Evolutionary conservation across 2,888 invertebrate genomes (phyloP), one percentile per base, ranked within the genome.

Genomic region (Hydrotaea diabolus): DNA sequence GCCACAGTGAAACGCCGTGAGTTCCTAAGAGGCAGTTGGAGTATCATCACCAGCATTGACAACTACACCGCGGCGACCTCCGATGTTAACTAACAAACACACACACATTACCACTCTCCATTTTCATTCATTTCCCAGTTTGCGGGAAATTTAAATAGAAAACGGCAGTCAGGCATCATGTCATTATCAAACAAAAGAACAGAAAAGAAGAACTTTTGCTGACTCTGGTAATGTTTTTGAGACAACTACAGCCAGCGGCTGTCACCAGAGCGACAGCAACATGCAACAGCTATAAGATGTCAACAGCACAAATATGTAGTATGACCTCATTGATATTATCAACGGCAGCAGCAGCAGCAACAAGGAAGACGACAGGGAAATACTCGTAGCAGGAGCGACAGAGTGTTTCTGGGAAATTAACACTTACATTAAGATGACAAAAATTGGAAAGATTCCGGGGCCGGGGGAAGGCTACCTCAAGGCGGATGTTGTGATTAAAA

Each of bases 121-220:
- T 2, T n/a, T 21, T 21, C 57, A 31, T 21, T 19, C 26, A 31
- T 31, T 31, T n/a, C n/a, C n/a, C 59, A 31, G 23, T 26, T 31
- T 62, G 17, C 15, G 31, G 23, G 55, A 17, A 59, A 72, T 26
- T 66, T 69, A 69, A 76, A 72, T 64, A 46, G 57, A 75, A 71
- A 77, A 76, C 26, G 36, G 46, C 66, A 76, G 78, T 71, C 80
- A 78, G 77, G 80, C 85, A 71, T 79, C 82, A 83, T 83, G 83
- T 77, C 82, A 83, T 86, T 86, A 83, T 85, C 78, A 81, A 21
- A 76, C n/a, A n/a, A n/a, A n/a, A n/a, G n/a, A n/a, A n/a, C n/a
- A n/a, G n/a, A n/a, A n/a, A n/a, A n/a, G n/a, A n/a, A n/a, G 39
- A 74, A 76, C 59, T 75, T 82, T 78, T 80, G 66, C 73, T 80